Evolutionary conservation across 1,140 invertebrate species (phyloP).

Genomic region (Trichonephila clavata): DNA sequence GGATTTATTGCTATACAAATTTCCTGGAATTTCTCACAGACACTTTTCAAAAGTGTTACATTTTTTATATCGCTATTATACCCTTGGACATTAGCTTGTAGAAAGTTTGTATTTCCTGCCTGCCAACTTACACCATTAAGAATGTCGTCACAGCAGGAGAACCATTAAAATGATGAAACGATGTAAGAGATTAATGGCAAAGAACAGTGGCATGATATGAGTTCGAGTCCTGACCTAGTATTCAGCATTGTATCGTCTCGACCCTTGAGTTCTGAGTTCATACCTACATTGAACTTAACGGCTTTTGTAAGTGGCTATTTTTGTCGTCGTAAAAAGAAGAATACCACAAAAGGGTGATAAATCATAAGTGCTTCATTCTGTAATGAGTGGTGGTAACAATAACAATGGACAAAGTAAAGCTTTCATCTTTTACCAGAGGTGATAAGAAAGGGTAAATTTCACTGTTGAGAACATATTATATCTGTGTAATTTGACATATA

Average conservation of each 20-base stretch:
- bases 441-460: background rate
- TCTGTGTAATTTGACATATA: no score
- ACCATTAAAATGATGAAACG: constrained; percentile 35
- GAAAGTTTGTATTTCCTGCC: constrained; percentile 7
- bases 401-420: constrained; percentile 3
- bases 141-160: constrained; percentile 37
- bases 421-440: background rate
- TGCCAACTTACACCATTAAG: constrained; percentile 24
- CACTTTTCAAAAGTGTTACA: background rate
- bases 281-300: constrained; percentile 20
- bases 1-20: background rate
- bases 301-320: constrained; percentile 29
- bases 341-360: constrained; percentile 3
- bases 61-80: background rate
- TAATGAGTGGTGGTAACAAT: background rate
- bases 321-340: background rate
- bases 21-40: background rate
- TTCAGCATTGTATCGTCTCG: background rate
- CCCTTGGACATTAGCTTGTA: constrained; percentile 6
- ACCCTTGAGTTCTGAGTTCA: background rate
- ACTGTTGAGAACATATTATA: background rate
- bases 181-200: background rate
- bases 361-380: constrained; percentile 22
- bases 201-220: constrained; percentile 15
- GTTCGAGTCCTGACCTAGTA: constrained; percentile 13